Conservation (phyloP, 2,888 invertebrate genomes). For the Acleris cristana region DNA sequence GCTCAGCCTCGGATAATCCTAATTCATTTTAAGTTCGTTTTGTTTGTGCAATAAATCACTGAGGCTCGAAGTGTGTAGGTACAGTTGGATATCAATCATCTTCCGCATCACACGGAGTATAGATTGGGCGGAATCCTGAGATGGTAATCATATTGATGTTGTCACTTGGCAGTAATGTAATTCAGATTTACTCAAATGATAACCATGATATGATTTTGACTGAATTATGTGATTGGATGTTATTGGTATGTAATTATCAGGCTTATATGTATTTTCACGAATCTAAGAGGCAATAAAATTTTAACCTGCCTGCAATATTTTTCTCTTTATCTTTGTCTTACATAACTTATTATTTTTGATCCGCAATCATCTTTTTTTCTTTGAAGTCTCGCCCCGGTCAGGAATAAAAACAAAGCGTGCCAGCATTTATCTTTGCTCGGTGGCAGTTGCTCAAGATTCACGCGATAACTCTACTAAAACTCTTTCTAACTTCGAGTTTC, state of each 20-base stretch:
- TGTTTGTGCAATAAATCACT: conserved; percentile 31
- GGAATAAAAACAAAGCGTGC: conserved; percentile 53
- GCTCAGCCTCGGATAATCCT: conserved; percentile 7
- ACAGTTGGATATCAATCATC: conserved; percentile 36
- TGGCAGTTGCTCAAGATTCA: conserved; percentile 61
- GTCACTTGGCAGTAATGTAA: conserved; percentile 35
- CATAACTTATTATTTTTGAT: too few species aligned
- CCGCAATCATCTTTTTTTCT: conserved; percentile 2
- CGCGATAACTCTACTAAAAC: conserved; percentile 48
- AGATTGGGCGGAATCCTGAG: conserved; percentile 29
- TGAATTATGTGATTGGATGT: conserved; percentile 22
- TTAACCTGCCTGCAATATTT: too few species aligned
- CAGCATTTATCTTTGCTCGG: conserved; percentile 52
- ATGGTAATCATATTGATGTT: conserved; percentile 37
- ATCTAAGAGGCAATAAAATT: too few species aligned
- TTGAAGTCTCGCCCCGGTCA: conserved; percentile 34
- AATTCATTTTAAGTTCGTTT: conserved; percentile 8
- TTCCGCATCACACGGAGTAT: conserved; percentile 31
- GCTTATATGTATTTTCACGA: background rate
- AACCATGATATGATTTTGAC: conserved; percentile 15
- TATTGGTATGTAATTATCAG: conserved; percentile 19
- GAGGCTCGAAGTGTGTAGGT: conserved; percentile 13
- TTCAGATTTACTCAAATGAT: conserved; percentile 30
- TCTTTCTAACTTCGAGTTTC: conserved; percentile 49
- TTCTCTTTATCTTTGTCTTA: too few species aligned